These are phyloP conservation scores for Fundulus diaphanus DNA, from an alignment of 2,797 vertebrate genomes.

Conservation along the genomic window DNA sequence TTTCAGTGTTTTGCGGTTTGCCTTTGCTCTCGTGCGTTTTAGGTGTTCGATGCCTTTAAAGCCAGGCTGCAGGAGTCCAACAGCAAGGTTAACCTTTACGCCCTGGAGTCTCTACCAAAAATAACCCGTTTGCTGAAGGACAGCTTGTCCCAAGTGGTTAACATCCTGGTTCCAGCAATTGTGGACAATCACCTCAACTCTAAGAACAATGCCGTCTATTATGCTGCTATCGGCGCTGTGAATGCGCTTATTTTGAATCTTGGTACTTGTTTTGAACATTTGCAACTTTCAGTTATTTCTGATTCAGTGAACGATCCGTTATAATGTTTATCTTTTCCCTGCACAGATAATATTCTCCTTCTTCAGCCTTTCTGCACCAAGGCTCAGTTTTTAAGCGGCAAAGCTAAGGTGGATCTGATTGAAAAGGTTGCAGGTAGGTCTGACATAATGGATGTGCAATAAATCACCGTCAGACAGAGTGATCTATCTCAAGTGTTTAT, in stretches of 20 bases:
- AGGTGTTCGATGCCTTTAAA: conserved; percentile 95
- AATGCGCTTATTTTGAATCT: conserved; percentile 86
- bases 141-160: conserved; percentile 88
- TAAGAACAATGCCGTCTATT: conserved; percentile 89
- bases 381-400: conserved; percentile 92
- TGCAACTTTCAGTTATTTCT: not conserved
- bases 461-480: not conserved
- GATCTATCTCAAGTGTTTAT: not conserved
- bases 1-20: not conserved
- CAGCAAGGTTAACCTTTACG: conserved; percentile 93
- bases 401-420: conserved; percentile 93
- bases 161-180: conserved; percentile 90
- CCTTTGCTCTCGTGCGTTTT: conserved; percentile 21
- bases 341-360: conserved; percentile 86
- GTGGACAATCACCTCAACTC: conserved; percentile 99
- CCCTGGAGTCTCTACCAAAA: conserved; percentile 89
- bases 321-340: conserved; percentile 28
- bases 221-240: conserved; percentile 87
- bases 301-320: not conserved
- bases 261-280: conserved; percentile 72
- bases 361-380: conserved; percentile 95
- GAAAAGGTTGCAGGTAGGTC: conserved; percentile 91
- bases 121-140: conserved; percentile 87
- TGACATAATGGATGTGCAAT: not conserved
- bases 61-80: conserved; percentile 92